phyloP scores from a whole-genome alignment of 2,113 vertebrate species.

The Mirounga angustirostris region DNA sequence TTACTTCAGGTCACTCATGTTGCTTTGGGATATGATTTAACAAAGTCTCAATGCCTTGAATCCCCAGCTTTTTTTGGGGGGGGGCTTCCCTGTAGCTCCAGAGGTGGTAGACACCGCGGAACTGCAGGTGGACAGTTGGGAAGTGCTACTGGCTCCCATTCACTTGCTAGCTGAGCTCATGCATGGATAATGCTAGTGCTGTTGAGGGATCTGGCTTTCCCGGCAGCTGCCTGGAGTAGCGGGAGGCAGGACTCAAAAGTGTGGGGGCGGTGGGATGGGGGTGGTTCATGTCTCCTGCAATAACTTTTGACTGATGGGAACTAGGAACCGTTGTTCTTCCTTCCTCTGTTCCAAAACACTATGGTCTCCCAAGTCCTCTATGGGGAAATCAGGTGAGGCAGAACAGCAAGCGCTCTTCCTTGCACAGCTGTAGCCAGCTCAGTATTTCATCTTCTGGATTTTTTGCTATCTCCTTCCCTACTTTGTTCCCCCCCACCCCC shows the following conservation, averaged over 20 bases:
- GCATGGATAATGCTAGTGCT: neutral
- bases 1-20: neutral
- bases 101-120: neutral
- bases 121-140: slow-evolving; percentile 1
- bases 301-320: neutral
- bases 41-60: neutral
- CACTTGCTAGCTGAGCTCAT: slow-evolving; percentile 38
- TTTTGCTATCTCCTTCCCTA: neutral
- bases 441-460: neutral
- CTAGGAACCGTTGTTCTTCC: neutral
- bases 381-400: neutral
- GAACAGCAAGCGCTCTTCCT: neutral
- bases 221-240: slow-evolving; percentile 19
- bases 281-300: neutral
- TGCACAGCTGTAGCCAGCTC: neutral
- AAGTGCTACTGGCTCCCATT: neutral
- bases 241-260: slow-evolving; percentile 27
- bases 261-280: neutral
- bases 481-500: neutral
- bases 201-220: slow-evolving; percentile 10
- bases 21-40: neutral
- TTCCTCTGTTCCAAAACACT: neutral
- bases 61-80: neutral
- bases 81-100: neutral
- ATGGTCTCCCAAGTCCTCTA: neutral